Base-by-base conservation (phyloP, 2,113 vertebrate genomes). In the Xiphorhynchus elegans region DNA sequence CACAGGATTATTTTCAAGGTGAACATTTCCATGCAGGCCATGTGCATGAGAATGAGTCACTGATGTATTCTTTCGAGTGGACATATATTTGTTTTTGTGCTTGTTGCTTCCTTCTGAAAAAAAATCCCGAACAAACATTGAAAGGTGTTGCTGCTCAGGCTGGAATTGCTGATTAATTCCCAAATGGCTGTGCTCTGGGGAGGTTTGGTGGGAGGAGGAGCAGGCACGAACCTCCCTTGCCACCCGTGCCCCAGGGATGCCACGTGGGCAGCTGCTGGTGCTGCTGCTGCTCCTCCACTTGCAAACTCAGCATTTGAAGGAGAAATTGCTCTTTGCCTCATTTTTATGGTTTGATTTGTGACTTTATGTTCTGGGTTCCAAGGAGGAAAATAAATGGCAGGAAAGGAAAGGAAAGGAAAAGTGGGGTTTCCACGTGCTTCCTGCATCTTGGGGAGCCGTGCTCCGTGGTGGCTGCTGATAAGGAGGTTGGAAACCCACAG, bases 381-480 rank as follows among this genome's bases (percentile, higher is more conserved):
- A 85, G 74, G 62, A 76, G n/a, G 29, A 28, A 84, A 55, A 25
- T 25, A 62, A 81, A 86, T 46, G 23, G 46, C 77, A 78, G 64
- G 90, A 79, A 79, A 92, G 55, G 82, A 79, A 79, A 92, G 55
- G 82, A 70, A 74, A 91, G 74, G 55, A 89, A 89, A 69, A 93
- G 84, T 12, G 8, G 49, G 35, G 37, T 75, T 87, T 87, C 9
- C 1, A 0, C 60, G 11, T 0, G 10, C 59, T 95, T 95, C 95
- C 94, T 96, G 94, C 42, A 6, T 39, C 55, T 9, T 12, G 37
- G 39, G 63, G 63, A 84, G 44, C 60, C 0, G 0, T 50, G 59
- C 55, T 73, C 79, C 4, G 4, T 95, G 95, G 59, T 69, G 67
- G 79, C 63, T 84, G 55, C 90, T 95, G 96, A 80, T 97, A 96